These are phyloP conservation scores for Heterohyrax brucei DNA, from an alignment of 2,797 vertebrate species.

Conservation along the genomic window DNA sequence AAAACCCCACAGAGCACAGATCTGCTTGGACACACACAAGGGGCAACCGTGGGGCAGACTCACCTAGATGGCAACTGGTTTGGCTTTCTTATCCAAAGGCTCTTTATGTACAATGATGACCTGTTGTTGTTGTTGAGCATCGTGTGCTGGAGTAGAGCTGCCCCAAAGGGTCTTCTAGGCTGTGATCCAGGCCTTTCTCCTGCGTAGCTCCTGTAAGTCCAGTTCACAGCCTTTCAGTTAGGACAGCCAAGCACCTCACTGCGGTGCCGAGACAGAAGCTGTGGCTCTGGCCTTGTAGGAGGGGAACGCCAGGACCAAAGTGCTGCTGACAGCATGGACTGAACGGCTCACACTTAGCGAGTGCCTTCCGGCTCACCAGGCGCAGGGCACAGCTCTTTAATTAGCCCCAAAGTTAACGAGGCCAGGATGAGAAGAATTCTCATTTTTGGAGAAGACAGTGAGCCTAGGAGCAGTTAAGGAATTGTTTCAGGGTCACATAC, in stretches of 20 bases:
- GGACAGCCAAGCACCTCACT: neutral
- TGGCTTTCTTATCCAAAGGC: neutral
- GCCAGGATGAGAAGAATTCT: neutral
- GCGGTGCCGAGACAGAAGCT: neutral
- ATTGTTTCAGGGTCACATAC: constrained; percentile 25
- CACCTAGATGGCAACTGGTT: neutral
- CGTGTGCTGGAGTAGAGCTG: neutral
- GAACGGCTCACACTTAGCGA: neutral
- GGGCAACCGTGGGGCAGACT: neutral
- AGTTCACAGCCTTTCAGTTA: neutral
- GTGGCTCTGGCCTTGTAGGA: neutral
- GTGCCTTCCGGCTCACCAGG: neutral
- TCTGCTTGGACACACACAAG: neutral
- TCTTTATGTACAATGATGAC: neutral
- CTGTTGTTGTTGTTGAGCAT: neutral
- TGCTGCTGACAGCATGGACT: neutral
- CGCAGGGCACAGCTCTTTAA: constrained; percentile 5
- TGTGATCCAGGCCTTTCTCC: neutral
- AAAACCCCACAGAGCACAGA: neutral
- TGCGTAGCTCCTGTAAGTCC: neutral
- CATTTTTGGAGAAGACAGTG: neutral
- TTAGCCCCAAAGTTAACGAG: neutral
- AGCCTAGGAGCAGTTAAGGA: neutral
- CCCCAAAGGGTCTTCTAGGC: neutral
- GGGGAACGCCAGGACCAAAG: neutral